These are phyloP conservation scores for Peromyscus californicus DNA, from an alignment of 2,113 vertebrate genomes.

Conservation along the genomic window DNA sequence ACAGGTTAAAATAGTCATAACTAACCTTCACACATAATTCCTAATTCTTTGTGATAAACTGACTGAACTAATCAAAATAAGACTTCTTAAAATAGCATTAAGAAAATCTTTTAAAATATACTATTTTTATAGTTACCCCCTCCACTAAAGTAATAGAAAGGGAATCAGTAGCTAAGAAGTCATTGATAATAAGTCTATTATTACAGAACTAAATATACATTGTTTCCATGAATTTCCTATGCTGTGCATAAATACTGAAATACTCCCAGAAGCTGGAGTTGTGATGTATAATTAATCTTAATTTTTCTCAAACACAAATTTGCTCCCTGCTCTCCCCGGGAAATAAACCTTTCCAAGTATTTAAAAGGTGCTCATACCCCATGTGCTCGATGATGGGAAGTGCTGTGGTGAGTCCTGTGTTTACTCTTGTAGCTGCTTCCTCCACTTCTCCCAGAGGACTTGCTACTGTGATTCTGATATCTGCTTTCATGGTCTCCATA, in stretches of 20 bases:
- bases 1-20: slow-evolving; percentile 38
- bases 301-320: slow-evolving; percentile 66
- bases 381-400: slow-evolving; percentile 85
- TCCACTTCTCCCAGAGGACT: slow-evolving; percentile 89
- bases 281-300: slow-evolving; percentile 45
- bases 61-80: slow-evolving; percentile 62
- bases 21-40: slow-evolving; percentile 30
- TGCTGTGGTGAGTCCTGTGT: slow-evolving; percentile 79
- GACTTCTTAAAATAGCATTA: slow-evolving; percentile 15
- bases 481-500: slow-evolving; percentile 86
- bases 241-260: slow-evolving; percentile 59
- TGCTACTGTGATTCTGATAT: slow-evolving; percentile 92
- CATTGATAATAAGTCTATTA: slow-evolving; percentile 6
- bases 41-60: slow-evolving; percentile 21
- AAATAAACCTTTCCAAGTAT: slow-evolving; percentile 60
- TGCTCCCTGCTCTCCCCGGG: slow-evolving; percentile 64
- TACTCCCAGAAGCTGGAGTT: slow-evolving; percentile 71
- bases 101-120: neutral
- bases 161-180: slow-evolving; percentile 19
- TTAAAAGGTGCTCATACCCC: slow-evolving; percentile 88
- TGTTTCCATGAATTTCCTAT: slow-evolving; percentile 22
- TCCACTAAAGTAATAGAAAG: neutral
- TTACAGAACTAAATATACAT: slow-evolving; percentile 20
- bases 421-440: slow-evolving; percentile 89
- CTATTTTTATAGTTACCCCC: neutral